A percentile compares a stretch with the other conserved stretches of the same genome.
Evolutionary conservation across 2,888 invertebrate species (phyloP).

Genomic region (Parelbella ahira): DNA sequence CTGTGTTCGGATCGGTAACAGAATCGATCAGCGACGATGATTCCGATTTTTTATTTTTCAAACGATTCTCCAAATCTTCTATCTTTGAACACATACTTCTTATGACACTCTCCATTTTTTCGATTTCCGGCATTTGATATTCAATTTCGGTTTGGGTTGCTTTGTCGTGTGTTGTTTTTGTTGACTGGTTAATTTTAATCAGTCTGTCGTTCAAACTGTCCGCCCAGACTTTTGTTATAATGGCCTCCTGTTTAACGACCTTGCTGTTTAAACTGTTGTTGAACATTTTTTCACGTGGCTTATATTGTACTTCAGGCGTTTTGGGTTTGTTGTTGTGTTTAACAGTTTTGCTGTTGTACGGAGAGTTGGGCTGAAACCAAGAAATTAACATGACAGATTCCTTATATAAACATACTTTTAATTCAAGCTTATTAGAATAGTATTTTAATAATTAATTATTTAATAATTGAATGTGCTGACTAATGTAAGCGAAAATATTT

Average conservation of each 20-base stretch:
- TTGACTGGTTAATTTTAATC: conserved; percentile 25
- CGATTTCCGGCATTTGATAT: conserved; percentile 36
- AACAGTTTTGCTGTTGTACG: background rate
- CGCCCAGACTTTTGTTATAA: conserved; percentile 20
- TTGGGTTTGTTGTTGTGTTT: background rate
- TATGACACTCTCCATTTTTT: conserved; percentile 40
- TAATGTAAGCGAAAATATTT: background rate
- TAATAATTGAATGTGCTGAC: too few relatives aligned
- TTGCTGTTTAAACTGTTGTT: conserved; percentile 11
- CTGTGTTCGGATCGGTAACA: conserved; percentile 14
- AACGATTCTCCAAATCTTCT: conserved; percentile 36
- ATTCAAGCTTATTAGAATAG: too few relatives aligned
- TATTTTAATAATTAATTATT: too few relatives aligned
- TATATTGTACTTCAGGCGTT: background rate
- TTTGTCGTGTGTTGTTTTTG: conserved; percentile 32
- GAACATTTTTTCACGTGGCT: background rate
- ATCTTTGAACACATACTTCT: conserved; percentile 38
- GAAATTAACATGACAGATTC: too few relatives aligned
- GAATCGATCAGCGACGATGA: conserved; percentile 17
- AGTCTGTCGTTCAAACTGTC: conserved; percentile 24
- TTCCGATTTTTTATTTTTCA: conserved; percentile 31
- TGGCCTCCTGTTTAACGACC: conserved; percentile 9
- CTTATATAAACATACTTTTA: too few relatives aligned
- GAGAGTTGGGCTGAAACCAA: conserved; percentile 8
- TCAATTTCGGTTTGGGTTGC: conserved; percentile 42